Evolutionary conservation across 92 coral and sea anemone species (phyloP), one percentile per base, ranked within the genome.

Genomic region (Siderastrea radians): DNA sequence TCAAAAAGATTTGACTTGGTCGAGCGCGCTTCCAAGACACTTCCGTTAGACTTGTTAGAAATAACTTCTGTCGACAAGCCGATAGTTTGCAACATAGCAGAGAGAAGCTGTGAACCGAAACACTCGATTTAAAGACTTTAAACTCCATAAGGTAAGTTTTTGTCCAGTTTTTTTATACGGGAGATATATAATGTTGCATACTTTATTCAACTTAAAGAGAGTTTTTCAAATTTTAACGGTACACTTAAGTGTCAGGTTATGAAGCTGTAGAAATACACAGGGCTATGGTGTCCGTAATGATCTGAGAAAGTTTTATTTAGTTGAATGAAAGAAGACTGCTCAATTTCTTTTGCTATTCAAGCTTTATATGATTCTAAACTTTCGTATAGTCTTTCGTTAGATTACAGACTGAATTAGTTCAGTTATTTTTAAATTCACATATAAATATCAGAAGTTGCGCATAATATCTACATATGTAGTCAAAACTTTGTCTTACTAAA

Each of bases 181-280:
- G 5, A 44, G 63, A 8, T 38, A 57, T 75, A 13, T 38, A 10
- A n/a, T 14, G 6, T 2, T 14, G 50, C n/a, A 43, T 55, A 44
- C 16, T 14, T 43, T 44, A 8, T 5, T 75, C 47, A 75, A 52
- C 67, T 43, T 1, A 19, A 75, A 75, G n/a, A 55, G 16, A 19
- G 26, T 75, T 72, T 54, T 74, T 54, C 44, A 75, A 74, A 17
- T 38, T 19, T 54, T 50, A 75, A 75, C 80, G 67, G 65, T 75
- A 75, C 26, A 17, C 62, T 58, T 58, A 11, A 58, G 16, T 15
- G 3, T 58, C 13, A 58, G 13, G 10, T 12, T 15, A 58, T 58
- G 62, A 10, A 10, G 15, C 13, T 7, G 62, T 58, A 58, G 13
- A 26, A 26, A 26, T 26, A 26, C 38, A 26, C 38, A 26, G 38